Evolutionary conservation across 2,797 vertebrate genomes (phyloP).

Genomic region (Phataginus tetradactyla): DNA sequence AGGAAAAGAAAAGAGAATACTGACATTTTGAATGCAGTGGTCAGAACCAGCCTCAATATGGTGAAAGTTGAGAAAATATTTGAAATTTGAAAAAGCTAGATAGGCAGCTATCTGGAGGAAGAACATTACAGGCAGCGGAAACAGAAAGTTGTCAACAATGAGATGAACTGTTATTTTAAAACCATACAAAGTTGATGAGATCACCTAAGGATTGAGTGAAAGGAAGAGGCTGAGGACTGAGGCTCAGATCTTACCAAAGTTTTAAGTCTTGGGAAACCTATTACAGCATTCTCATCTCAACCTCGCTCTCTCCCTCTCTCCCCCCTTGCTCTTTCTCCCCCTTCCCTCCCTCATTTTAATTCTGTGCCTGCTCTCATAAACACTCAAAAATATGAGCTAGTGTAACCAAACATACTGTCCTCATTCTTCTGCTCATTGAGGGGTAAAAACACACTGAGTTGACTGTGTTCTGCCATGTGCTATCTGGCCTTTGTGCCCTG

Average conservation of each 20-base stretch:
- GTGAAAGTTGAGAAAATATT: neutral
- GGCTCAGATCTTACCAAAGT: neutral
- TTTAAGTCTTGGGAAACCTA: neutral
- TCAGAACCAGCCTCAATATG: neutral
- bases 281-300: neutral
- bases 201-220: neutral
- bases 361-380: neutral
- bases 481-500: neutral
- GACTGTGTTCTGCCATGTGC: neutral
- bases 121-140: neutral
- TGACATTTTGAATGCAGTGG: neutral
- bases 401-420: neutral
- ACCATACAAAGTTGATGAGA: neutral
- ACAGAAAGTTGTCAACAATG: neutral
- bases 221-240: neutral
- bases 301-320: neutral
- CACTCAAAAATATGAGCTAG: neutral
- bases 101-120: neutral
- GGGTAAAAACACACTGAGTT: slow-evolving; percentile 3
- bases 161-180: neutral
- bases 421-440: neutral
- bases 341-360: neutral
- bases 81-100: neutral
- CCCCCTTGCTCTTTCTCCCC: neutral
- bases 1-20: neutral